These are phyloP conservation scores for Tetragnatha versicolor DNA, from an alignment of 1,140 invertebrate genomes.

Conservation along the genomic window DNA sequence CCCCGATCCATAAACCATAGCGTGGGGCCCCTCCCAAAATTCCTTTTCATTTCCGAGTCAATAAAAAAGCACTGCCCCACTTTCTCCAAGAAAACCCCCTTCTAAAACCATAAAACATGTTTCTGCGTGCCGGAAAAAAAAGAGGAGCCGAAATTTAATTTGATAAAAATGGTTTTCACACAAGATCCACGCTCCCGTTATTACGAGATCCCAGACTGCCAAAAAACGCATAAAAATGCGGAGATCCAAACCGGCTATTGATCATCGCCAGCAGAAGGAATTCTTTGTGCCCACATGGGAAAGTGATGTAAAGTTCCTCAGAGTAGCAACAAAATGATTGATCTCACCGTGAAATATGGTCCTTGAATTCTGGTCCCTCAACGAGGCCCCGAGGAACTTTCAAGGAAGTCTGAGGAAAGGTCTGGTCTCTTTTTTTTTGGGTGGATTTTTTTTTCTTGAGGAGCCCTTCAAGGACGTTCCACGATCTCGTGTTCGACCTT, in stretches of 20 bases:
- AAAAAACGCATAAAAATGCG: background rate
- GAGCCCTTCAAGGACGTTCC: slow-evolving; percentile 39
- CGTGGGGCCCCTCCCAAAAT: too few species aligned
- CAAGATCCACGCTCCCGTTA: slow-evolving; percentile 26
- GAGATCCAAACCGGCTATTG: slow-evolving; percentile 6
- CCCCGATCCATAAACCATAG: too few species aligned
- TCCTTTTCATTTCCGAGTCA: too few species aligned
- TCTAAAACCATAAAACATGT: too few species aligned
- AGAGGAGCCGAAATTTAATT: too few species aligned
- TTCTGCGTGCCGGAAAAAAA: too few species aligned
- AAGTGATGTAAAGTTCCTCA: slow-evolving; percentile 25
- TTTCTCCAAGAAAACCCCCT: too few species aligned
- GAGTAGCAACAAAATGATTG: slow-evolving; percentile 36
- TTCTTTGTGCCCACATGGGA: slow-evolving; percentile 48
- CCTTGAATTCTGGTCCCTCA: slow-evolving; percentile 29
- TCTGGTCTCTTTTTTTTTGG: slow-evolving; percentile 13
- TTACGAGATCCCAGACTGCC: slow-evolving; percentile 20
- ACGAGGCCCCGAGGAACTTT: slow-evolving; percentile 5
- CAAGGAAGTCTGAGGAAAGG: slow-evolving; percentile 37
- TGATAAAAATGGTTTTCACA: slow-evolving; percentile 29
- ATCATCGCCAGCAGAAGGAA: slow-evolving; percentile 34
- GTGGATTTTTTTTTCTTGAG: slow-evolving; percentile 7
- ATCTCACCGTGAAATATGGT: slow-evolving; percentile 46
- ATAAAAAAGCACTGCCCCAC: too few species aligned
- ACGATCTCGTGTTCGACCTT: slow-evolving; percentile 41